phyloP scores from a whole-genome alignment of 1,140 invertebrate genomes.

The Sitophilus oryzae region DNA sequence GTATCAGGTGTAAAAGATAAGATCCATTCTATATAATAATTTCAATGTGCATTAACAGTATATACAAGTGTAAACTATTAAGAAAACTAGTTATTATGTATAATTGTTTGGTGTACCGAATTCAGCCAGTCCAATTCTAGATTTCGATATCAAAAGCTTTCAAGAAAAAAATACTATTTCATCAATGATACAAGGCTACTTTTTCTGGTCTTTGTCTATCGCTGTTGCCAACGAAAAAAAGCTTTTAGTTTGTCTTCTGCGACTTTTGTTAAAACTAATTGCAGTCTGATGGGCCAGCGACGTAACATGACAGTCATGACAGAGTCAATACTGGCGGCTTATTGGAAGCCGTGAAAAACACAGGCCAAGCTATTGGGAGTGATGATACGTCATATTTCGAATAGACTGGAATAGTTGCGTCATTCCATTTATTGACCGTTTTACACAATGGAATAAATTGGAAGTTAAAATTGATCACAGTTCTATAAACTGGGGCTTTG shows the following conservation, averaged over 20 bases:
- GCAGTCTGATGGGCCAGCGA: conserved; percentile 15
- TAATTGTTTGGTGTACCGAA: no score
- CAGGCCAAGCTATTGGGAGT: conserved; percentile 14
- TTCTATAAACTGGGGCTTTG: conserved; percentile 13
- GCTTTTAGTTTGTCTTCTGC: conserved; percentile 15
- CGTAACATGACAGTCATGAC: conserved; percentile 20
- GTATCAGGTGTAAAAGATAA: no score
- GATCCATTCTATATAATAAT: no score
- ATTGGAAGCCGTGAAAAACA: conserved; percentile 22
- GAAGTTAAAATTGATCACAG: conserved; percentile 17
- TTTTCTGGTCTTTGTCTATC: no score
- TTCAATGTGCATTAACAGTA: no score
- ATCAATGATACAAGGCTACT: no score
- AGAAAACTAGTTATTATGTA: no score
- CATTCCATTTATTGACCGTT: conserved; percentile 22
- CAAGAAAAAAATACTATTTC: no score
- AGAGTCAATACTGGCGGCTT: conserved; percentile 14
- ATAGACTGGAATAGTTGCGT: conserved; percentile 15
- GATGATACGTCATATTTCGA: conserved; percentile 23
- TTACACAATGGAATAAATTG: conserved; percentile 22
- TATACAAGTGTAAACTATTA: no score
- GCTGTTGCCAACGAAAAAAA: conserved; percentile 9
- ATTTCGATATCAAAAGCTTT: no score
- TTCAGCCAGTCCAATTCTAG: no score
- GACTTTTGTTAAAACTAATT: conserved; percentile 20